A percentile compares a stretch with the other conserved stretches of the same genome.
Evolutionary conservation across 2,113 vertebrate species (phyloP).

Genomic region (Sorex araneus): DNA sequence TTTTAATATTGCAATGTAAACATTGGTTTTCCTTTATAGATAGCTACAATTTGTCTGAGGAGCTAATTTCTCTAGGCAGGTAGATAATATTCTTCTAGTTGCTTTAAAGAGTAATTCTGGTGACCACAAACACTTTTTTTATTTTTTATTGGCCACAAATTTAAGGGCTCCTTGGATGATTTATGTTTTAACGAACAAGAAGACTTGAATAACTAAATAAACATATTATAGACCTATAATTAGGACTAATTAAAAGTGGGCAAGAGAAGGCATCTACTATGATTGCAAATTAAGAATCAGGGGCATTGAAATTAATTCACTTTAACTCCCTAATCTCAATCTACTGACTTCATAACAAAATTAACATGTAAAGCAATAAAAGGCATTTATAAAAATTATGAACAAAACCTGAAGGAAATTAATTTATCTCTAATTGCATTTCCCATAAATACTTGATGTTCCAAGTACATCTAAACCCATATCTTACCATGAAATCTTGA

Average conservation of each 20-base stretch:
- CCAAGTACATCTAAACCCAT: conserved; percentile 50
- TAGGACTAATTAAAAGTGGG: conserved; percentile 88
- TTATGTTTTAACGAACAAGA: conserved; percentile 86
- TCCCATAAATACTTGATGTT: conserved; percentile 79
- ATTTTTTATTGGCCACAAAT: conserved; percentile 81
- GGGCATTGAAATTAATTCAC: conserved; percentile 87
- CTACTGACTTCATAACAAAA: conserved; percentile 85
- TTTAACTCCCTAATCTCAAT: conserved; percentile 87
- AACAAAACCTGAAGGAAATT: conserved; percentile 87
- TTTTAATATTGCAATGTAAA: conserved; percentile 13
- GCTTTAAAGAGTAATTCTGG: conserved; percentile 84
- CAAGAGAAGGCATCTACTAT: conserved; percentile 82
- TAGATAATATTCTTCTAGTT: conserved; percentile 54
- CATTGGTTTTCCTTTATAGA: not conserved
- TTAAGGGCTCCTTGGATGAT: conserved; percentile 84
- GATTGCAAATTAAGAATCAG: conserved; percentile 87
- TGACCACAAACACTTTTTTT: conserved; percentile 74
- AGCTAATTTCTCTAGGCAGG: conserved; percentile 50
- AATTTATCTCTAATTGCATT: conserved; percentile 83
- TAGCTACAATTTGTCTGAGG: not conserved
- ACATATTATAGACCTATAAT: conserved; percentile 89
- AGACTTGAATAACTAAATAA: conserved; percentile 89
- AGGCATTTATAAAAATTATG: conserved; percentile 88
- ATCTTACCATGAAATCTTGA: conserved; percentile 9
- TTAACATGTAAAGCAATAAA: conserved; percentile 86